A percentile compares a stretch with the other conserved stretches of the same genome.
Evolutionary conservation across 2,888 invertebrate species (phyloP).

Genomic region (Erpobdella octoculata): DNA sequence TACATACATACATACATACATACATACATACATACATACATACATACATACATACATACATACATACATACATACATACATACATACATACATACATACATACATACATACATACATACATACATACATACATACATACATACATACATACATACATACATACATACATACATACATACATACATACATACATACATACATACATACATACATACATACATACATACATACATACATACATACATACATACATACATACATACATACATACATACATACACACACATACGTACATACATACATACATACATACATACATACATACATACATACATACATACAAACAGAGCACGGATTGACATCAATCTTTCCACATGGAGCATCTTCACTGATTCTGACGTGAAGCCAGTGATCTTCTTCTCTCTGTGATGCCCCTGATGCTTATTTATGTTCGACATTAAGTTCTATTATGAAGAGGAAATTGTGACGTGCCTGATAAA

Average conservation of each 20-base stretch:
- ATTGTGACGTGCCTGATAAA: too few relatives aligned
- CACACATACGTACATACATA: background rate
- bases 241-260: background rate
- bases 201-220: background rate
- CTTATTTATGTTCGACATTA: too few relatives aligned
- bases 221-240: background rate
- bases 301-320: constrained; percentile 1
- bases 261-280: too few relatives aligned
- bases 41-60: constrained; percentile 1
- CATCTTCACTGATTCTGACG: too few relatives aligned
- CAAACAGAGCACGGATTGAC: too few relatives aligned
- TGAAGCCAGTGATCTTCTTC: too few relatives aligned
- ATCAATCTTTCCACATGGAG: too few relatives aligned
- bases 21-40: constrained; percentile 1
- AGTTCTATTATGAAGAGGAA: too few relatives aligned
- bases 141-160: background rate
- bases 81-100: background rate
- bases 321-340: background rate
- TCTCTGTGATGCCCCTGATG: too few relatives aligned
- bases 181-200: background rate
- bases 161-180: background rate
- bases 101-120: background rate
- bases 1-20: constrained; percentile 1
- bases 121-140: background rate
- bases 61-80: background rate